phyloP scores from a whole-genome alignment of 2,113 vertebrate species.

The Trachemys scripta region DNA sequence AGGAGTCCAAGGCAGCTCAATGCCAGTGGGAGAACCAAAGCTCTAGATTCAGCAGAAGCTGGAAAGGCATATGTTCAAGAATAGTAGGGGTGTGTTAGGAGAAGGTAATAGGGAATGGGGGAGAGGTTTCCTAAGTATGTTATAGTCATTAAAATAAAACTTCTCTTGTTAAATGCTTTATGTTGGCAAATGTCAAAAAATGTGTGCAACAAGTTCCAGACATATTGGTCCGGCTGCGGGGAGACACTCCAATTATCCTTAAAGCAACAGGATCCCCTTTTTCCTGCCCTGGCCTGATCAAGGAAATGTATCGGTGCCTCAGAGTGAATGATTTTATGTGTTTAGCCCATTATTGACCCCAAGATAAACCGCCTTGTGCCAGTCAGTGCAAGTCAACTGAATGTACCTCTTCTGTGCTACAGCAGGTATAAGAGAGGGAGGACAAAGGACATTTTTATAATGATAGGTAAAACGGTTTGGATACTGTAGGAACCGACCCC shows the following conservation, averaged over 20 bases:
- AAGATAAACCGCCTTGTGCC: neutral
- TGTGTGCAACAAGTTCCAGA: conserved; percentile 52
- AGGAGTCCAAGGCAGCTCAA: conserved; percentile 52
- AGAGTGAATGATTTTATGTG: neutral
- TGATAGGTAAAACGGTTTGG: neutral
- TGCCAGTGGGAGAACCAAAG: conserved; percentile 65
- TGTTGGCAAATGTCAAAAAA: conserved; percentile 56
- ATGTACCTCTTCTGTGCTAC: neutral
- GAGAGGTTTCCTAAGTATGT: conserved; percentile 60
- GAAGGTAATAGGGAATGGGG: conserved; percentile 19
- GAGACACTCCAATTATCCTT: conserved; percentile 56
- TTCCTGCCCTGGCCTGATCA: conserved; percentile 37
- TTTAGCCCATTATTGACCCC: conserved; percentile 22
- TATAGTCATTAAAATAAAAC: conserved; percentile 75
- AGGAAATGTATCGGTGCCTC: conserved; percentile 7
- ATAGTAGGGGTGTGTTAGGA: conserved; percentile 60
- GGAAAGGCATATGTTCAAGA: conserved; percentile 56
- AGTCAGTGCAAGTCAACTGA: neutral
- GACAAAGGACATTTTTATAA: neutral
- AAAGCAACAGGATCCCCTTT: conserved; percentile 51
- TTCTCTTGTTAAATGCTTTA: conserved; percentile 59
- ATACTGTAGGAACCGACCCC: neutral
- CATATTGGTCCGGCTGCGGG: conserved; percentile 28
- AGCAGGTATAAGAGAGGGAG: neutral
- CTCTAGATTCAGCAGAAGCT: conserved; percentile 51